These are phyloP conservation scores for Ornithorhynchus anatinus DNA, from an alignment of 2,113 vertebrate genomes.

Conservation along the genomic window DNA sequence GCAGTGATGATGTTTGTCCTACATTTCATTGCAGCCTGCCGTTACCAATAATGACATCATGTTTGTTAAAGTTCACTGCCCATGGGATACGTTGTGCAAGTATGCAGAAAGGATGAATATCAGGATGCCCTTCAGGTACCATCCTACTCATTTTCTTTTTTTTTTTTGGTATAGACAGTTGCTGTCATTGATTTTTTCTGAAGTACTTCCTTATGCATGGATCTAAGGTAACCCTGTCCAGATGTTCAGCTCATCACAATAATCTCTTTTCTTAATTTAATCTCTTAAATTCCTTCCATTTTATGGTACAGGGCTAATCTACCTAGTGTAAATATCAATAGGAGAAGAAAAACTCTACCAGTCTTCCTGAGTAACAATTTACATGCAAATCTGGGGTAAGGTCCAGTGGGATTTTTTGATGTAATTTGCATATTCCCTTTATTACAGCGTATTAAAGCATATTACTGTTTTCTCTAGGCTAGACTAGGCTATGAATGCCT, in stretches of 20 bases:
- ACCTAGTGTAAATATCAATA: too few species aligned
- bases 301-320: too few species aligned
- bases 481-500: too few species aligned
- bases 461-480: too few species aligned
- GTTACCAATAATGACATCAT: constrained; percentile 95
- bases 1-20: constrained; percentile 7
- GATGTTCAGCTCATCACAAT: neutral
- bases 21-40: constrained; percentile 78
- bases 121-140: constrained; percentile 97
- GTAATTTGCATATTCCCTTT: too few species aligned
- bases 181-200: too few species aligned
- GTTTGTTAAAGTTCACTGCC: constrained; percentile 96
- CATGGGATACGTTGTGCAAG: constrained; percentile 96
- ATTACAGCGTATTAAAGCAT: too few species aligned
- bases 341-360: neutral
- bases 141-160: constrained; percentile 29
- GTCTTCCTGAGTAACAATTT: too few species aligned
- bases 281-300: too few species aligned
- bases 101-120: constrained; percentile 98
- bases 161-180: too few species aligned
- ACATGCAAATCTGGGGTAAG: too few species aligned
- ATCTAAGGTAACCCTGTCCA: neutral
- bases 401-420: too few species aligned
- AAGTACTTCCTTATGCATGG: neutral
- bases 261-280: neutral